These are phyloP conservation scores for Melozone crissalis DNA, from an alignment of 2,113 vertebrate genomes.

Conservation along the genomic window DNA sequence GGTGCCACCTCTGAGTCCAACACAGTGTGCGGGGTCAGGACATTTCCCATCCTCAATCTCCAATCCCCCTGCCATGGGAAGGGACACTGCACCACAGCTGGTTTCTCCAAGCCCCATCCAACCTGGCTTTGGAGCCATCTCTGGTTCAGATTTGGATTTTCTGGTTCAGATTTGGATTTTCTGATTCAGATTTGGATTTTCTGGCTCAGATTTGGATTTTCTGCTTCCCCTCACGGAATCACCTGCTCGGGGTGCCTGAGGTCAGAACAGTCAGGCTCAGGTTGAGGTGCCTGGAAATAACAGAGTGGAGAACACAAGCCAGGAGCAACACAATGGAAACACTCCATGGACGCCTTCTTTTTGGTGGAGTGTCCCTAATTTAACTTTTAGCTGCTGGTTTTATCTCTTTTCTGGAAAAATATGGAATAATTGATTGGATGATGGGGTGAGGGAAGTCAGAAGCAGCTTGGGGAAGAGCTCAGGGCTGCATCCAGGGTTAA, in stretches of 20 bases:
- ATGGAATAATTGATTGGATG: too few species aligned
- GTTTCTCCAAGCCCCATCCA: accelerated
- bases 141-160: background rate
- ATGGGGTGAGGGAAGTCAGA: background rate
- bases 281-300: background rate
- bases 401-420: background rate
- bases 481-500: background rate
- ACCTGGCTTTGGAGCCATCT: background rate
- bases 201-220: too few species aligned
- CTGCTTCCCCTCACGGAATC: background rate
- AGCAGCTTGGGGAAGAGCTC: background rate
- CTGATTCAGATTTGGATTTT: too few species aligned
- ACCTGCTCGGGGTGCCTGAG: background rate
- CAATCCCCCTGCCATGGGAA: too few species aligned
- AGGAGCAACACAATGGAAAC: too few species aligned
- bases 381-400: background rate
- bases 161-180: background rate
- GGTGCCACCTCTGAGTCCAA: too few species aligned
- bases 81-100: background rate
- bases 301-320: too few species aligned
- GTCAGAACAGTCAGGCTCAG: background rate
- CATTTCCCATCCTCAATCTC: too few species aligned
- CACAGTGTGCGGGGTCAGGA: too few species aligned
- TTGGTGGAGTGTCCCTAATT: background rate
- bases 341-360: accelerated